Conservation (phyloP, 1,140 invertebrate genomes). For the Bombus impatiens region DNA sequence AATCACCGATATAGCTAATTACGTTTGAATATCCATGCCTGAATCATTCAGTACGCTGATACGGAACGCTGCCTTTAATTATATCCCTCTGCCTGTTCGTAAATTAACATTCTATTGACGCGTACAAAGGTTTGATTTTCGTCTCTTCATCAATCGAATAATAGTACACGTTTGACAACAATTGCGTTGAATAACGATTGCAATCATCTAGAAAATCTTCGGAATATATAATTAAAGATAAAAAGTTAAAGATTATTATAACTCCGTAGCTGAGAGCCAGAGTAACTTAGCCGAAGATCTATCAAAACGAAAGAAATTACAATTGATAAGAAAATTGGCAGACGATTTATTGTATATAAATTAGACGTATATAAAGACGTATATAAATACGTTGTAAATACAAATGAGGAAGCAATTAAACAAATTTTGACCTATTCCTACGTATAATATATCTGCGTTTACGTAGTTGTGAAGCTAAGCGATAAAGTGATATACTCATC, state of each 20-base stretch:
- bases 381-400: neutral
- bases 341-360: too few relatives aligned
- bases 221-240: neutral
- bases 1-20: conserved; percentile 69
- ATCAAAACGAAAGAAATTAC: neutral
- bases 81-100: conserved; percentile 53
- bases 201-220: neutral
- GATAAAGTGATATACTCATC: neutral
- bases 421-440: neutral
- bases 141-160: neutral
- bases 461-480: neutral
- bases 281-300: too few relatives aligned
- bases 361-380: too few relatives aligned
- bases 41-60: conserved; percentile 57
- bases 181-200: neutral
- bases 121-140: conserved; percentile 43
- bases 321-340: neutral
- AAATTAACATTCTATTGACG: conserved; percentile 57
- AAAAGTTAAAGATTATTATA: neutral
- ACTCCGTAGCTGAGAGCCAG: too few relatives aligned
- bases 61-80: conserved; percentile 68
- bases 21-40: conserved; percentile 65
- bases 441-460: neutral
- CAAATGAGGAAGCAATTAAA: neutral
- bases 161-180: neutral